phyloP scores from a whole-genome alignment of 2,888 invertebrate genomes.

The Hoplodrina ambigua region DNA sequence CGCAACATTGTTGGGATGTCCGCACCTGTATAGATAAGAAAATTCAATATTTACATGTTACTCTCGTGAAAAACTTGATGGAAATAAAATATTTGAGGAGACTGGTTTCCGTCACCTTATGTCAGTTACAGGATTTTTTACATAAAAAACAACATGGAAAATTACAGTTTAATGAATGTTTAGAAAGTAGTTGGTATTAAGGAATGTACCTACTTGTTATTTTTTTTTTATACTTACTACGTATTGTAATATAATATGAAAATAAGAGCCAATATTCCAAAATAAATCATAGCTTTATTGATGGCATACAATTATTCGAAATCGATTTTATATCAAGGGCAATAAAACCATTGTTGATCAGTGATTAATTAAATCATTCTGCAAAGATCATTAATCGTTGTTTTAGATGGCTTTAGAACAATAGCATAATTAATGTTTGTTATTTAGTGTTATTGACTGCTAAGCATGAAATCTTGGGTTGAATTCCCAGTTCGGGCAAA shows the following conservation, averaged over 20 bases:
- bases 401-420: slow-evolving; percentile 15
- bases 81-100: slow-evolving; percentile 26
- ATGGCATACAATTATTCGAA: too few species aligned
- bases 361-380: too few species aligned
- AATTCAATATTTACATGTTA: slow-evolving; percentile 21
- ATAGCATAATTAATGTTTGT: slow-evolving; percentile 10
- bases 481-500: too few species aligned
- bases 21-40: slow-evolving; percentile 76
- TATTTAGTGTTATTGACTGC: not conserved
- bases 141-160: too few species aligned
- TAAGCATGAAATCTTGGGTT: too few species aligned
- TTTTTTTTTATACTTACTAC: too few species aligned
- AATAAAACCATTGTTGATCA: too few species aligned
- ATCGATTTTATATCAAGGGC: too few species aligned
- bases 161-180: slow-evolving; percentile 8
- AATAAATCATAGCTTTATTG: too few species aligned
- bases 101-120: not conserved
- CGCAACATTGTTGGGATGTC: slow-evolving; percentile 85
- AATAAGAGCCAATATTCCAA: too few species aligned
- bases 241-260: too few species aligned
- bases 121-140: slow-evolving; percentile 8
- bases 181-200: not conserved
- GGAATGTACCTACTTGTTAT: too few species aligned
- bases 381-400: slow-evolving; percentile 5
- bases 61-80: not conserved